These are phyloP conservation scores for Nudaria mundana DNA, from an alignment of 2,888 invertebrate genomes.

Conservation along the genomic window DNA sequence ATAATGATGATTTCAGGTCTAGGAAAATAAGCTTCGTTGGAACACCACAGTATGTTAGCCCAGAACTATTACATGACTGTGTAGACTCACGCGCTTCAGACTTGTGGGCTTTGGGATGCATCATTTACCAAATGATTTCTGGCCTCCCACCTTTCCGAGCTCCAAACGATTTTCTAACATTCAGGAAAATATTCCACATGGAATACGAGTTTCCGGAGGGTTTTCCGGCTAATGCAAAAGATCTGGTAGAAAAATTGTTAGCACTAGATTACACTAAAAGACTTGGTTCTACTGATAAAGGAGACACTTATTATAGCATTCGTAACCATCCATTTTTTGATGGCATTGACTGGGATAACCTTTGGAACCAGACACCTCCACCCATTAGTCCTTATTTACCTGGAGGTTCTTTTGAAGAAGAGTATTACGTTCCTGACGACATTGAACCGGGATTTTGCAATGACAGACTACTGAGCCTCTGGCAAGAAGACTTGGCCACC, in stretches of 20 bases:
- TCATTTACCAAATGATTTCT: slow-evolving; percentile 97
- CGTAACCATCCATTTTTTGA: slow-evolving; percentile 93
- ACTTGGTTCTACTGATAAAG: slow-evolving; percentile 89
- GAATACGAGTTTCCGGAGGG: slow-evolving; percentile 96
- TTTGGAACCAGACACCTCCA: slow-evolving; percentile 90
- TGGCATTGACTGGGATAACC: slow-evolving; percentile 90
- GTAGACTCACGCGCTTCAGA: slow-evolving; percentile 91
- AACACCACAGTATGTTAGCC: slow-evolving; percentile 99
- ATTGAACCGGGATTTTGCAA: slow-evolving; percentile 94
- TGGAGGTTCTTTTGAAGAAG: slow-evolving; percentile 85
- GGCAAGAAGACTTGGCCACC: slow-evolving; percentile 85
- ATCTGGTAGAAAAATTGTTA: slow-evolving; percentile 92
- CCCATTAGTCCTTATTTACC: slow-evolving; percentile 91
- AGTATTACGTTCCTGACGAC: slow-evolving; percentile 87
- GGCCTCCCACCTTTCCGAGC: slow-evolving; percentile 96
- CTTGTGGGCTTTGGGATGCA: slow-evolving; percentile 98
- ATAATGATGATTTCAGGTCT: slow-evolving; percentile 72
- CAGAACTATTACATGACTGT: slow-evolving; percentile 94
- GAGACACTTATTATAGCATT: slow-evolving; percentile 88
- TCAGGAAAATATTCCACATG: slow-evolving; percentile 95
- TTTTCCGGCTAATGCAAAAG: slow-evolving; percentile 92
- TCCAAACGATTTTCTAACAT: slow-evolving; percentile 96
- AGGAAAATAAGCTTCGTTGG: slow-evolving; percentile 96
- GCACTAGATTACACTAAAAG: slow-evolving; percentile 90
- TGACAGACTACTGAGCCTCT: slow-evolving; percentile 88